These are phyloP conservation scores for Ctenomys sociabilis DNA, from an alignment of 2,113 vertebrate genomes.

Conservation along the genomic window DNA sequence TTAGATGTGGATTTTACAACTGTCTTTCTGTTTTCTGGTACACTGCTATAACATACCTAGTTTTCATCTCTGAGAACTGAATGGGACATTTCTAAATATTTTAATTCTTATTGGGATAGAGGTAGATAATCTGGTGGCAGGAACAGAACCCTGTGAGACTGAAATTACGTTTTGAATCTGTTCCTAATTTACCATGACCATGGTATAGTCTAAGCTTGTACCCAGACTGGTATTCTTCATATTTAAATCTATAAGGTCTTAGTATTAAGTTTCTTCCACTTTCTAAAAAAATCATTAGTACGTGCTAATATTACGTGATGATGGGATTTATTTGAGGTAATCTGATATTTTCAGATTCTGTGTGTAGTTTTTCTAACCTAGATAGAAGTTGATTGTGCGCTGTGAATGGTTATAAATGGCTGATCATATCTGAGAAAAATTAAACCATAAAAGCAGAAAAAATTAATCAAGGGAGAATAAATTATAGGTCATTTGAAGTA, in stretches of 20 bases:
- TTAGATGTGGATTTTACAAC: not conserved
- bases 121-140: not conserved
- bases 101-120: not conserved
- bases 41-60: not conserved
- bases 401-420: not conserved
- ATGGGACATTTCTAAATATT: not conserved
- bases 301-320: not conserved
- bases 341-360: not conserved
- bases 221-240: not conserved
- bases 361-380: not conserved
- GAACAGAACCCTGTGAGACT: not conserved
- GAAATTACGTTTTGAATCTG: not conserved
- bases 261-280: not conserved
- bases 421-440: not conserved
- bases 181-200: not conserved
- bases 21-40: not conserved
- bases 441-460: not conserved
- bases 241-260: not conserved
- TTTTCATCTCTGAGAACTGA: not conserved
- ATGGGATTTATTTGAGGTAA: not conserved
- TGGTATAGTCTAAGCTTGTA: too few relatives aligned
- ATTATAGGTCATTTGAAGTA: constrained; percentile 40
- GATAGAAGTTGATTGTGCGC: not conserved
- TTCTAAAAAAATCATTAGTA: not conserved
- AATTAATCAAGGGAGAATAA: not conserved